These are phyloP conservation scores for Harpagoxenus sublaevis DNA, from an alignment of 2,888 invertebrate species.

Conservation along the genomic window DNA sequence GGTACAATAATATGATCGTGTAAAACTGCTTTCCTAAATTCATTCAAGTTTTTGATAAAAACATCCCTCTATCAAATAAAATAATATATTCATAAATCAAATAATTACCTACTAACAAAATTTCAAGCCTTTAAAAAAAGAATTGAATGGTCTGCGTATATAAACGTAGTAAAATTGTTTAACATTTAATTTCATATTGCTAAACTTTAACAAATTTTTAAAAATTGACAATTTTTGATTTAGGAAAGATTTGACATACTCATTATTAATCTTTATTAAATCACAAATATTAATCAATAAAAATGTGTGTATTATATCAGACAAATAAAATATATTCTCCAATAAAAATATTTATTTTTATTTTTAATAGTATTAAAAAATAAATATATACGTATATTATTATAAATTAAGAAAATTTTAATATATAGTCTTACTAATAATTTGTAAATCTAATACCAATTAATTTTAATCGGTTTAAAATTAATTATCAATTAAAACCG, in stretches of 20 bases:
- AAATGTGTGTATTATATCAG: neutral
- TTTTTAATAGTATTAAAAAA: neutral
- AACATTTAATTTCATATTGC: neutral
- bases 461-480: neutral
- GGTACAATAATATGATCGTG: constrained; percentile 1
- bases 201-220: neutral
- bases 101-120: neutral
- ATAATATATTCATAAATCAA: neutral
- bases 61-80: neutral
- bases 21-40: constrained; percentile 5
- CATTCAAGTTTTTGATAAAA: neutral
- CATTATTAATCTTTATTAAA: neutral
- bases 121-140: neutral
- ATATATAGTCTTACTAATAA: neutral
- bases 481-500: neutral
- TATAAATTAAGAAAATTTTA: neutral
- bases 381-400: neutral
- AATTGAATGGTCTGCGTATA: neutral
- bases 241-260: neutral
- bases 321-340: neutral
- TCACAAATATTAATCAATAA: neutral
- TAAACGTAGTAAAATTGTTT: neutral
- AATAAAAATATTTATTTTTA: neutral
- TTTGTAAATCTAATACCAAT: neutral
- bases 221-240: neutral